Evolutionary conservation across 2,888 invertebrate species (phyloP).

Genomic region (Dasypolia templi): DNA sequence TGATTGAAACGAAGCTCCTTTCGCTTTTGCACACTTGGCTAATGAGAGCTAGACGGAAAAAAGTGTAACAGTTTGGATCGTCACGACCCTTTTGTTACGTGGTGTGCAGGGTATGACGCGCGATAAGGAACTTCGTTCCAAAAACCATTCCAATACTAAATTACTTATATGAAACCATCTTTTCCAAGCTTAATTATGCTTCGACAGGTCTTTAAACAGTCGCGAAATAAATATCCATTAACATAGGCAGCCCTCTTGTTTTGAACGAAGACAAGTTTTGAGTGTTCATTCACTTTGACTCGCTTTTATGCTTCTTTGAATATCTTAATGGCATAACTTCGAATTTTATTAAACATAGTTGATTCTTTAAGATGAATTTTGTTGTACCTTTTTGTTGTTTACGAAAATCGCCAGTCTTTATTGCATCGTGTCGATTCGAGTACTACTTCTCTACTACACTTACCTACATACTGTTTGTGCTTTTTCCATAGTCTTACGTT

Average conservation of each 20-base stretch:
- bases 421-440: not conserved
- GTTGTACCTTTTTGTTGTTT: not conserved
- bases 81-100: too few species aligned
- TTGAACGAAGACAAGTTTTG: constrained; percentile 38
- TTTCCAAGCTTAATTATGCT: not conserved
- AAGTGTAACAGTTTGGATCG: too few species aligned
- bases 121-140: too few species aligned
- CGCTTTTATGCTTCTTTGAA: constrained; percentile 41
- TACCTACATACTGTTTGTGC: not conserved
- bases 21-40: too few species aligned
- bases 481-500: not conserved
- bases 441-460: too few species aligned
- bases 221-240: constrained; percentile 13
- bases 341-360: constrained; percentile 15
- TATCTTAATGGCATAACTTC: constrained; percentile 44
- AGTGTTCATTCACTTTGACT: constrained; percentile 42
- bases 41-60: too few species aligned
- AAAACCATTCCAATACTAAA: not conserved
- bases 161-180: not conserved
- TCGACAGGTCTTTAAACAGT: not conserved
- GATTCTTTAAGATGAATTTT: not conserved
- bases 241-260: constrained; percentile 12
- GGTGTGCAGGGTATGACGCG: too few species aligned
- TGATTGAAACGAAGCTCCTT: too few species aligned
- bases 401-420: not conserved